These are phyloP conservation scores for Mystacornis crossleyi DNA, from an alignment of 2,113 vertebrate species.

Conservation along the genomic window DNA sequence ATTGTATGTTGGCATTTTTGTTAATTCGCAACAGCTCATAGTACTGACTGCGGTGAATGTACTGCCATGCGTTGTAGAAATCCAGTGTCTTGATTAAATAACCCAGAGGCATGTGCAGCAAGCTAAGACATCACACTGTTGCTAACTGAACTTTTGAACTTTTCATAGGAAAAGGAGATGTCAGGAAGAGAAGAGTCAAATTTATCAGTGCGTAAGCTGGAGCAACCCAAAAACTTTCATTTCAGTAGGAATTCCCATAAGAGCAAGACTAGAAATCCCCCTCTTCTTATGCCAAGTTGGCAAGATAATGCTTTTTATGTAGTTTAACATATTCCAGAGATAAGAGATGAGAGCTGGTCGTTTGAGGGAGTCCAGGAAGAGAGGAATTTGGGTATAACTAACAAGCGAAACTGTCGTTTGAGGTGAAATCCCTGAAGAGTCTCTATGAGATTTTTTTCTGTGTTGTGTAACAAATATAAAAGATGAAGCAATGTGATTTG, in stretches of 20 bases:
- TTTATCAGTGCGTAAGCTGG: neutral
- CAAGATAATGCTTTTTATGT: neutral
- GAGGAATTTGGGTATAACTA: neutral
- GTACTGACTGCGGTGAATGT: neutral
- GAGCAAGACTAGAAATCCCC: neutral
- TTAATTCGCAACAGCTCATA: neutral
- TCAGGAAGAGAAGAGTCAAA: neutral
- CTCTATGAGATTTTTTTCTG: neutral
- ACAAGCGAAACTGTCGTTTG: neutral
- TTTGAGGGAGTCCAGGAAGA: neutral
- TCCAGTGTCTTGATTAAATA: neutral
- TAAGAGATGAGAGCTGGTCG: neutral
- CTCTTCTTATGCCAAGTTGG: neutral
- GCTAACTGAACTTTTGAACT: constrained; percentile 28
- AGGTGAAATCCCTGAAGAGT: neutral
- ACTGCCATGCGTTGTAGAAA: neutral
- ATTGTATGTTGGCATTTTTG: neutral
- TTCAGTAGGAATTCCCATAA: neutral
- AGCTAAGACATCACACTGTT: neutral
- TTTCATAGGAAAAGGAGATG: neutral
- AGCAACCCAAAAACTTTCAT: neutral
- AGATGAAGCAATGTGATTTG: neutral
- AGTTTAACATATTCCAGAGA: neutral
- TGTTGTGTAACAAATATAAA: neutral
- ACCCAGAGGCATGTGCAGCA: neutral